phyloP scores from a whole-genome alignment of 2,888 invertebrate species.

The Oeneis ivallda region DNA sequence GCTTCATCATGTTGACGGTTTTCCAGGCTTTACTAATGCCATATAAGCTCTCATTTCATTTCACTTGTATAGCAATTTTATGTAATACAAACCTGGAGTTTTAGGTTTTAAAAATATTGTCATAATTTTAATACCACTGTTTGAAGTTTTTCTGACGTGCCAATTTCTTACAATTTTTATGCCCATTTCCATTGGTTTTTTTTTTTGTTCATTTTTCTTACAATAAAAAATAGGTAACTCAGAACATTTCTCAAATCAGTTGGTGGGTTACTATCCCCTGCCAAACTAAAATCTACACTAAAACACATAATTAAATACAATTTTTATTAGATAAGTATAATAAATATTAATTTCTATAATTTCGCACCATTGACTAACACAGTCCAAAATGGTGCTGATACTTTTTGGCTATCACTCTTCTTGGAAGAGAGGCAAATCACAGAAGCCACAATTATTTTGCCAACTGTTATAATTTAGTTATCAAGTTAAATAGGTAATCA shows the following conservation, averaged over 20 bases:
- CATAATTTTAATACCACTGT: background rate
- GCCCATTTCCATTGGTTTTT: background rate
- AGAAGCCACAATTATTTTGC: background rate
- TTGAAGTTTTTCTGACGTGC: background rate
- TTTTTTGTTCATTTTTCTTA: too few species aligned
- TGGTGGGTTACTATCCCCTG: background rate
- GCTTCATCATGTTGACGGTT: background rate
- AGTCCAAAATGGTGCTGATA: conserved; percentile 8
- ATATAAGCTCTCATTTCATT: background rate
- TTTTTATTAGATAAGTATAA: conserved; percentile 51
- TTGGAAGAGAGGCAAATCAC: background rate
- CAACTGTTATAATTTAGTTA: background rate
- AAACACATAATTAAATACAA: conserved; percentile 47
- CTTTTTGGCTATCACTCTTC: background rate
- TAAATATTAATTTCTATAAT: conserved; percentile 37
- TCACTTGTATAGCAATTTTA: background rate
- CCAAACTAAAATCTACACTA: conserved; percentile 44
- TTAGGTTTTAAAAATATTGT: background rate
- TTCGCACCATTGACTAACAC: conserved; percentile 16
- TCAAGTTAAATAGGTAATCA: background rate
- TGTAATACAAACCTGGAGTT: background rate
- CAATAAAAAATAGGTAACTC: background rate
- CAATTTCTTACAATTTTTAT: background rate
- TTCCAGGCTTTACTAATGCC: background rate
- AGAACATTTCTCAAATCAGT: background rate